Base-by-base conservation (phyloP, 2,797 vertebrate species). In the Pogonophryne albipinna region DNA sequence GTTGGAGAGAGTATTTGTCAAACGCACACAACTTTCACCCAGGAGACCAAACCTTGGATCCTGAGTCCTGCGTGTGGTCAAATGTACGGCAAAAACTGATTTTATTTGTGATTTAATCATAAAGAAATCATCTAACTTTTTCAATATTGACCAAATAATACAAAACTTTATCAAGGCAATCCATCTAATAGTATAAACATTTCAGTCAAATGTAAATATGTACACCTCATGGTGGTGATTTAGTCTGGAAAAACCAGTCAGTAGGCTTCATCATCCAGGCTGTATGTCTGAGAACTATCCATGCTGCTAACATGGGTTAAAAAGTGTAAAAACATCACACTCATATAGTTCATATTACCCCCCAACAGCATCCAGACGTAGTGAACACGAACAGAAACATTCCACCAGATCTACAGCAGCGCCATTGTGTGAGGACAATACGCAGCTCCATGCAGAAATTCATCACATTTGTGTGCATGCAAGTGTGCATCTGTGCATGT, bases 401-500 rank as follows among this genome's bases (percentile, higher is more conserved):
- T 38, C 51, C 59, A 45, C 4, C 41, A 59, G 45, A 5, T 19
- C 45, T 15, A 3, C 46, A 59, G 0, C 4, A 2, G 11, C 10
- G 11, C 60, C 49, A 60, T 55, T 82, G 66, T 58, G 31, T 38
- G 15, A 50, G 10, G 49, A 65, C 68, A 34, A 55, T 9, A 10
- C 17, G 31, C 64, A 57, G 10, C 53, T 6, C 31, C 42, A 56
- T 17, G 17, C 46, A 46, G 19, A 27, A 62, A 44, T 55, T 20
- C 19, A 74, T 74, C 58, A 34, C 0, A 58, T 38, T 10, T 17
- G 42, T 61, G 49, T 27, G 4, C 27, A 27, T 27, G 27, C 27
- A 27, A 27, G 27, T 27, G 27, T 53, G 53, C 45, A 66, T 70
- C 19, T 57, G 15, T 75, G 74, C 57, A 56, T 60, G 62, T 56